Conservation (phyloP, 2,888 invertebrate species). For the Mermis nigrescens region DNA sequence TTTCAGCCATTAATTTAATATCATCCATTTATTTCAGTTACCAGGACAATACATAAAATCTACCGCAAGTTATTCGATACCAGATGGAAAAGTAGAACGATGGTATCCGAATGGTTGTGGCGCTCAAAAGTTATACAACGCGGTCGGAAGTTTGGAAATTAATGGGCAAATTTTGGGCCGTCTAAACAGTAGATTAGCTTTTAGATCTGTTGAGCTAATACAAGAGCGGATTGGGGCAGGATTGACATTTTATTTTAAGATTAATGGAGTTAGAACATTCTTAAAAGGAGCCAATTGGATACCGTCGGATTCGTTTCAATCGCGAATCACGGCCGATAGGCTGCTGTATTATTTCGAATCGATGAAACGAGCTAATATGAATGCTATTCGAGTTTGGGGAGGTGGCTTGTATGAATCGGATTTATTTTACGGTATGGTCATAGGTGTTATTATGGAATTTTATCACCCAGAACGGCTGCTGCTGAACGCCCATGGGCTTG, state of each 20-base stretch:
- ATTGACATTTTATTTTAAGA: constrained; percentile 56
- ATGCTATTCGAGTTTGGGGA: constrained; percentile 90
- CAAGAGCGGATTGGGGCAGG: constrained; percentile 35
- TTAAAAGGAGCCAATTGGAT: constrained; percentile 74
- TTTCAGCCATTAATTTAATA: no score
- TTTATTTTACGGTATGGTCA: constrained; percentile 48
- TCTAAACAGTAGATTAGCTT: constrained; percentile 63
- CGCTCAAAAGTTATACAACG: constrained; percentile 50
- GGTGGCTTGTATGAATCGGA: constrained; percentile 88
- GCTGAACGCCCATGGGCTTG: no score
- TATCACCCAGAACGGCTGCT: no score
- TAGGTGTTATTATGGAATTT: no score
- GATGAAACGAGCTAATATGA: constrained; percentile 54
- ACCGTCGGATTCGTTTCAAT: constrained; percentile 65
- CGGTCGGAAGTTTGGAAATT: constrained; percentile 20
- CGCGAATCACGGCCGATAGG: constrained; percentile 39
- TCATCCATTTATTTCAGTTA: no score
- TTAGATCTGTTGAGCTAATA: constrained; percentile 61
- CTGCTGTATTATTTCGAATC: constrained; percentile 6
- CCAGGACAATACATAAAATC: no score
- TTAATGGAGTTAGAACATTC: constrained; percentile 70
- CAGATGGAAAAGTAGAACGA: constrained; percentile 37
- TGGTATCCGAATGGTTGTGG: constrained; percentile 97
- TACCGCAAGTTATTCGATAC: no score
- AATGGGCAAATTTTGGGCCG: constrained; percentile 22